Evolutionary conservation across 2,888 invertebrate genomes (phyloP).

Genomic region (Rotaria sp.): DNA sequence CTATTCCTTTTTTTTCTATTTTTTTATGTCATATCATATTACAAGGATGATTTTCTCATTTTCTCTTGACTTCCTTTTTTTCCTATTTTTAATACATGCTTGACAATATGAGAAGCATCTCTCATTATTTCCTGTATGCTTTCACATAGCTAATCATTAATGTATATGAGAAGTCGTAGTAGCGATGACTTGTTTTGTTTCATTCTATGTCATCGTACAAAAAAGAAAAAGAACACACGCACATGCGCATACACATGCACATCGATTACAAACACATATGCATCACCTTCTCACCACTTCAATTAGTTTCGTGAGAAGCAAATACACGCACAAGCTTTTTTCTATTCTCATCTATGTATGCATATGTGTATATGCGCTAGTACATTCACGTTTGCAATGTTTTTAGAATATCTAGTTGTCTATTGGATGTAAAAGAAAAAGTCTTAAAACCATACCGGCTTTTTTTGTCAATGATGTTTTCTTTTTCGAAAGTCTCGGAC

Average conservation of each 20-base stretch:
- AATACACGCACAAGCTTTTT: not conserved
- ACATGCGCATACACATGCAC: not conserved
- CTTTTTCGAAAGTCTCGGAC: not conserved
- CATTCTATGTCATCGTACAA: not conserved
- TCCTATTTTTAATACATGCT: not conserved
- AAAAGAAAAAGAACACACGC: not conserved
- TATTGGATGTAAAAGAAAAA: not conserved
- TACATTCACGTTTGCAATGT: not conserved
- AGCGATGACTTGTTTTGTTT: slow-evolving; percentile 10
- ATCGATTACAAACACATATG: not conserved
- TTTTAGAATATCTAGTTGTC: not conserved
- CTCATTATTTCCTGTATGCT: slow-evolving; percentile 8
- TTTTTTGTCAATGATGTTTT: not conserved
- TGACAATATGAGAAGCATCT: not conserved
- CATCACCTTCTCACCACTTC: not conserved
- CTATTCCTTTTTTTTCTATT: not conserved
- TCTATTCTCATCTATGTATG: not conserved
- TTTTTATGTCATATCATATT: not conserved
- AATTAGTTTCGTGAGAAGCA: not conserved
- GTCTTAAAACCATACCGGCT: not conserved
- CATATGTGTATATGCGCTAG: not conserved
- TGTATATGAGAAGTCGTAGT: not conserved
- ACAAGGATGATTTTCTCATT: not conserved
- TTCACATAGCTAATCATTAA: slow-evolving; percentile 5
- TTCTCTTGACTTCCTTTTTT: not conserved